phyloP scores from a whole-genome alignment of 37 sponge, comb jelly and placozoan species.

The Cliona cf. orientalis region DNA sequence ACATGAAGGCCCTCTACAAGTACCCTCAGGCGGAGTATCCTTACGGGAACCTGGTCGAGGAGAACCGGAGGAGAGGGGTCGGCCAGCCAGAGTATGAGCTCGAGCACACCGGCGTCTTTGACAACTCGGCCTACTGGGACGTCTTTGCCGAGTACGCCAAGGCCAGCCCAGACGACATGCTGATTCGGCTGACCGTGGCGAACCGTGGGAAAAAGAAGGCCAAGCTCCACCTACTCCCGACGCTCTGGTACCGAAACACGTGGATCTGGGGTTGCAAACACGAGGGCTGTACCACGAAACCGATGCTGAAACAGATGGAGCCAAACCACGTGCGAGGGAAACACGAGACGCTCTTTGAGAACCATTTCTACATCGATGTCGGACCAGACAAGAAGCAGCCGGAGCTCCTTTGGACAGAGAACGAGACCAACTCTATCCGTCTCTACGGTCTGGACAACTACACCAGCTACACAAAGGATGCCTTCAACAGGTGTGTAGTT shows the following conservation, averaged over 20 bases:
- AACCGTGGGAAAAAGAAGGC: conserved; percentile 81
- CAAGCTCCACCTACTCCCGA: conserved; percentile 87
- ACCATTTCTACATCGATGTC: conserved; percentile 62
- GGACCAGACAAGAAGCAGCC: conserved; percentile 66
- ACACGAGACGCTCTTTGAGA: conserved; percentile 83
- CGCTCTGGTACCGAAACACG: conserved; percentile 96
- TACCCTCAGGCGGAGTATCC: conserved; percentile 92
- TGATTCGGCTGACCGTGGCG: conserved; percentile 73
- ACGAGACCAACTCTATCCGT: conserved; percentile 96
- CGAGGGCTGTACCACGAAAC: conserved; percentile 91
- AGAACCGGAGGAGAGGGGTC: conserved; percentile 55
- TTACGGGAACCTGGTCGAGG: conserved; percentile 83
- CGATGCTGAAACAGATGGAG: conserved; percentile 63
- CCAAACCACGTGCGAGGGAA: conserved; percentile 59
- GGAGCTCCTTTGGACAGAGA: conserved; percentile 92
- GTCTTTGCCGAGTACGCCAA: conserved; percentile 92
- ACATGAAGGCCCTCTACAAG: conserved; percentile 96
- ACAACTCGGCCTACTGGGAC: conserved; percentile 89
- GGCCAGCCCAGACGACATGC: conserved; percentile 73
- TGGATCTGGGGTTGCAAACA: conserved; percentile 99
- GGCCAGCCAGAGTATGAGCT: conserved; percentile 85
- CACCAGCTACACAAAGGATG: conserved; percentile 87
- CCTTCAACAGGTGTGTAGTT: conserved; percentile 93
- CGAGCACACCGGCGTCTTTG: conserved; percentile 87
- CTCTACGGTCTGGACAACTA: conserved; percentile 73